Conservation (phyloP, 2,888 invertebrate species). For the Drosophila anceps region DNA sequence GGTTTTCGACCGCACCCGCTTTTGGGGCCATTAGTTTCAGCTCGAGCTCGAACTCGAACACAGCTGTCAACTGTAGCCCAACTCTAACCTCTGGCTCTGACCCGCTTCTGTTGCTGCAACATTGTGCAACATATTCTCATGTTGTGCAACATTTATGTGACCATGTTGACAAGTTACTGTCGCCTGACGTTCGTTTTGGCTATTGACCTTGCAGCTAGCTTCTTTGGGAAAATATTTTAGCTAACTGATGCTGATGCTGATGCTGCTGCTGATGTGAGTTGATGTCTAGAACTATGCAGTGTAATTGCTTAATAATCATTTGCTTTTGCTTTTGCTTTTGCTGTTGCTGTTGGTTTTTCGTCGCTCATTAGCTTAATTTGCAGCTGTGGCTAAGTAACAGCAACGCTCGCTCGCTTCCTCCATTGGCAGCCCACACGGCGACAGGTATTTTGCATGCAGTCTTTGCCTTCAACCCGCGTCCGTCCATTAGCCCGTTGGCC, state of each 20-base stretch:
- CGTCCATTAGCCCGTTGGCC: slow-evolving; percentile 35
- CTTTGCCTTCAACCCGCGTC: slow-evolving; percentile 23
- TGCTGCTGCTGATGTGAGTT: slow-evolving; percentile 3
- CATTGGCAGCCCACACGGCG: slow-evolving; percentile 31
- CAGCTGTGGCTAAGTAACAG: slow-evolving; percentile 20
- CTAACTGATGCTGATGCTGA: not conserved
- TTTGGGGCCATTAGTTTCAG: slow-evolving; percentile 18
- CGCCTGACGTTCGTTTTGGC: slow-evolving; percentile 40
- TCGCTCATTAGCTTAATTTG: slow-evolving; percentile 62
- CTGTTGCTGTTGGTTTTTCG: slow-evolving; percentile 14
- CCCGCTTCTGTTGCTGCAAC: slow-evolving; percentile 25
- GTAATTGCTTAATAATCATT: slow-evolving; percentile 63
- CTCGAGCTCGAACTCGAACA: not conserved
- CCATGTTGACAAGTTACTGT: slow-evolving; percentile 54
- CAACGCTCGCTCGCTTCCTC: slow-evolving; percentile 50
- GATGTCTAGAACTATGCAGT: slow-evolving; percentile 42
- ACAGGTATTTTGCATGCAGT: slow-evolving; percentile 25
- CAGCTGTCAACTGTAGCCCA: slow-evolving; percentile 18
- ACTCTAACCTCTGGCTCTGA: slow-evolving; percentile 23
- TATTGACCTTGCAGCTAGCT: slow-evolving; percentile 68
- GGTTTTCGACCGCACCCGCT: slow-evolving; percentile 45
- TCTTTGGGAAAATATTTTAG: slow-evolving; percentile 61
- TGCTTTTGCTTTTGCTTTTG: not conserved
- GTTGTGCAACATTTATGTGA: slow-evolving; percentile 62
- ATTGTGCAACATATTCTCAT: slow-evolving; percentile 39